These are phyloP conservation scores for Prostheceraeus crozeri DNA, from an alignment of 2,888 invertebrate species.

Conservation along the genomic window DNA sequence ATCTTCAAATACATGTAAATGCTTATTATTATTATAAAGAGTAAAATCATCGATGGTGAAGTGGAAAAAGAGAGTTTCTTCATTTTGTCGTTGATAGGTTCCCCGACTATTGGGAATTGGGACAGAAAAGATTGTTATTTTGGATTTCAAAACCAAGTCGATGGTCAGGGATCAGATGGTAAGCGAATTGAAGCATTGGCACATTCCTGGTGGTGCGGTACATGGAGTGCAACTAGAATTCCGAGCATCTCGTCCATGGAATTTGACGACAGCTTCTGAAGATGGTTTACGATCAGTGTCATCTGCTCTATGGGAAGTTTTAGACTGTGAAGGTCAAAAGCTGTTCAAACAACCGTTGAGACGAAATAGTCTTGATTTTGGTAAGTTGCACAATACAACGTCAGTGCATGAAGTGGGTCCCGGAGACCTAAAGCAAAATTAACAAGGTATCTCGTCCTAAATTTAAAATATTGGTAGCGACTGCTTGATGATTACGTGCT, in stretches of 20 bases:
- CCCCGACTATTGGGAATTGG: conserved; percentile 62
- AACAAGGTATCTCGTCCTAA: too few relatives aligned
- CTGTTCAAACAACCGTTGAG: conserved; percentile 42
- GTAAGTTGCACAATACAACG: conserved; percentile 38
- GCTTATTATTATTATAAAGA: too few relatives aligned
- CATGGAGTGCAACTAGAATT: conserved; percentile 63
- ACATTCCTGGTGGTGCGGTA: conserved; percentile 62
- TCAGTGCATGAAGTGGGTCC: too few relatives aligned
- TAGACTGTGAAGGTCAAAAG: conserved; percentile 60
- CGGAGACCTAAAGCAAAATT: too few relatives aligned
- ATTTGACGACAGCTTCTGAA: conserved; percentile 60
- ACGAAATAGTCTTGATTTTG: conserved; percentile 48
- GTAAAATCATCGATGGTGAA: too few relatives aligned
- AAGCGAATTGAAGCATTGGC: conserved; percentile 63
- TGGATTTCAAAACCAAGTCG: conserved; percentile 63
- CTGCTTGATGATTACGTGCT: too few relatives aligned
- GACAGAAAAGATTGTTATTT: conserved; percentile 61
- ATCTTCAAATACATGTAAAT: too few relatives aligned
- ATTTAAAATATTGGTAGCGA: too few relatives aligned
- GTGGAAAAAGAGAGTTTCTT: too few relatives aligned
- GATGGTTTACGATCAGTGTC: conserved; percentile 59
- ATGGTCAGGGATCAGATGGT: conserved; percentile 60
- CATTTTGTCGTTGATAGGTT: too few relatives aligned
- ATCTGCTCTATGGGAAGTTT: conserved; percentile 63
- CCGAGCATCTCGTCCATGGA: conserved; percentile 60